Conservation (phyloP, 1,140 invertebrate genomes). For the Platyscapa corneri region DNA sequence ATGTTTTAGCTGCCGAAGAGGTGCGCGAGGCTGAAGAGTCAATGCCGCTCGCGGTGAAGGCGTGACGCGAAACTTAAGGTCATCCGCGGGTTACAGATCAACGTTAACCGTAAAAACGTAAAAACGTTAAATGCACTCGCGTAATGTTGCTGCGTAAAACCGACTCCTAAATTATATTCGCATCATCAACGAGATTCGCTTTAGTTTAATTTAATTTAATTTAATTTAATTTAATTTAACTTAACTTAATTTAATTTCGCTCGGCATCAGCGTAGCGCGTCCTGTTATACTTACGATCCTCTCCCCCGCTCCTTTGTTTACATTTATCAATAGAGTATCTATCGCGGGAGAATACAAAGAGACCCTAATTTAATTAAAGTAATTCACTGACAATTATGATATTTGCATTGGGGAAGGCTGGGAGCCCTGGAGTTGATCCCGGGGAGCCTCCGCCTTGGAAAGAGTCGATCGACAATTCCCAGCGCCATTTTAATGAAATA, state of each 20-base stretch:
- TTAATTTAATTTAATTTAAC: too few relatives aligned
- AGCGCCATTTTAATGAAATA: background rate
- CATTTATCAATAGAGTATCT: background rate
- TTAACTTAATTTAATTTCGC: background rate
- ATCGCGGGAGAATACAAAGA: background rate
- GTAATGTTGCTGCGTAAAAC: background rate
- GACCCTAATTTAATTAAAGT: background rate
- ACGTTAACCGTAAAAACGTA: background rate
- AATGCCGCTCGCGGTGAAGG: background rate
- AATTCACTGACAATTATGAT: background rate
- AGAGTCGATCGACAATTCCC: background rate
- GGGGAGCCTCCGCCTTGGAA: background rate
- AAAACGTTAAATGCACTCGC: background rate
- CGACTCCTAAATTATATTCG: background rate
- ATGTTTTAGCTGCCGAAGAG: background rate
- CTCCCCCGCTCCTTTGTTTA: background rate
- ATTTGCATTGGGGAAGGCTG: background rate
- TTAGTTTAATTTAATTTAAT: too few relatives aligned
- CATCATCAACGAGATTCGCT: background rate
- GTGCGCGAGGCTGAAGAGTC: background rate
- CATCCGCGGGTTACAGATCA: background rate
- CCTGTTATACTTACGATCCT: background rate
- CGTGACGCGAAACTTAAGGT: background rate
- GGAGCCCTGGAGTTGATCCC: too few relatives aligned
- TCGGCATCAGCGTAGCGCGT: background rate